These are phyloP conservation scores for Pangasius mekongensis DNA, from an alignment of 2,797 vertebrate genomes.

Conservation along the genomic window DNA sequence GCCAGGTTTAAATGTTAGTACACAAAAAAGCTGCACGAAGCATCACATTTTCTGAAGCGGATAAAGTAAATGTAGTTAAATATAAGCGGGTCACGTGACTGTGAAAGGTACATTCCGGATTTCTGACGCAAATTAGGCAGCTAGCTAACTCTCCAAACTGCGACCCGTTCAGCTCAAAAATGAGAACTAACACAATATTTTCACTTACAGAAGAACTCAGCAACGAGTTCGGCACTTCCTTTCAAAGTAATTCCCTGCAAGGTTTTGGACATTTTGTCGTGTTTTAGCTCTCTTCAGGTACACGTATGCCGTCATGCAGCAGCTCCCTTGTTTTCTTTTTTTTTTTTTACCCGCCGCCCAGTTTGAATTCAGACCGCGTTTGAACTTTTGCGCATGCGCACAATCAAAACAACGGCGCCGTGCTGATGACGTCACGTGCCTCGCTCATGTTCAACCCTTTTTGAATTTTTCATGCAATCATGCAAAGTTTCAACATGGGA, in stretches of 20 bases:
- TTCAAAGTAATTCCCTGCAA: constrained; percentile 87
- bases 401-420: neutral
- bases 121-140: neutral
- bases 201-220: constrained; percentile 92
- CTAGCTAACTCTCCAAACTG: too few species aligned
- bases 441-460: neutral
- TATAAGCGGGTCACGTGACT: neutral
- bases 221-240: constrained; percentile 89
- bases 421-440: neutral
- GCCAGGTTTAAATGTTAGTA: neutral
- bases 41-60: neutral
- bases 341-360: constrained; percentile 66
- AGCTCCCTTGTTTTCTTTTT: constrained; percentile 10
- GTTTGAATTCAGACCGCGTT: constrained; percentile 71
- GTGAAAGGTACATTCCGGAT: neutral
- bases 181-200: neutral
- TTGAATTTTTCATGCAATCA: neutral
- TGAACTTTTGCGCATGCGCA: constrained; percentile 56
- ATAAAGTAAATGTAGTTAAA: neutral
- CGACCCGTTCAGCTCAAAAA: neutral
- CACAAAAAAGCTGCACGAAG: neutral
- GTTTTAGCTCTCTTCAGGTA: neutral
- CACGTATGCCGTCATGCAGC: neutral
- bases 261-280: constrained; percentile 72
- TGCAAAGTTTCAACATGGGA: neutral